Conservation (phyloP, 2,113 vertebrate genomes). For the Hydrolagus affinis region DNA sequence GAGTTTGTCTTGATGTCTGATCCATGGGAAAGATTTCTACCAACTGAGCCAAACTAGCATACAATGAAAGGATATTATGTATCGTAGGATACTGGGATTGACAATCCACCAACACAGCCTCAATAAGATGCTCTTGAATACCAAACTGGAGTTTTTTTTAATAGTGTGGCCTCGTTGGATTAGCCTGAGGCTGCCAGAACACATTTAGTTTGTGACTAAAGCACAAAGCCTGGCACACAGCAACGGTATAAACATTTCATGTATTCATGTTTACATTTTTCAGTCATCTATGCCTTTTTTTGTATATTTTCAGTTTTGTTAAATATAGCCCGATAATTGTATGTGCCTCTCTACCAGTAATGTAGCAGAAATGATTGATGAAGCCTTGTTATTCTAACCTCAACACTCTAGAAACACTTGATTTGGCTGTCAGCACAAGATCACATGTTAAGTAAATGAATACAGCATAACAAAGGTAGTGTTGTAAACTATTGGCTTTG, state of each 20-base stretch:
- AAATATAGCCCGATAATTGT: slow-evolving; percentile 22
- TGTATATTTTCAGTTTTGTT: slow-evolving; percentile 26
- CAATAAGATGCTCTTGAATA: neutral
- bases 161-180: neutral
- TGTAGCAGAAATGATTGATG: slow-evolving; percentile 43
- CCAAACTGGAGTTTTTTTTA: neutral
- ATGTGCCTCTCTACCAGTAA: slow-evolving; percentile 16
- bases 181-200: neutral
- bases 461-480: slow-evolving; percentile 35
- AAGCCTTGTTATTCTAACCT: slow-evolving; percentile 38
- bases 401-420: slow-evolving; percentile 38
- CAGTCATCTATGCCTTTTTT: slow-evolving; percentile 22
- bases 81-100: too few relatives aligned
- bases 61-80: too few relatives aligned
- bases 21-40: too few relatives aligned
- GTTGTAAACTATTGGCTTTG: slow-evolving; percentile 34
- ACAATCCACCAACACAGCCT: neutral
- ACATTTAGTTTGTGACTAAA: neutral
- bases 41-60: too few relatives aligned
- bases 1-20: too few relatives aligned
- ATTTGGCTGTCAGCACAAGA: slow-evolving; percentile 37
- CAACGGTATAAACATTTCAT: slow-evolving; percentile 24
- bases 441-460: slow-evolving; percentile 37
- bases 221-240: neutral
- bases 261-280: slow-evolving; percentile 20